Evolutionary conservation across 1,140 invertebrate genomes (phyloP).

Genomic region (Drosophila punjabiensis): DNA sequence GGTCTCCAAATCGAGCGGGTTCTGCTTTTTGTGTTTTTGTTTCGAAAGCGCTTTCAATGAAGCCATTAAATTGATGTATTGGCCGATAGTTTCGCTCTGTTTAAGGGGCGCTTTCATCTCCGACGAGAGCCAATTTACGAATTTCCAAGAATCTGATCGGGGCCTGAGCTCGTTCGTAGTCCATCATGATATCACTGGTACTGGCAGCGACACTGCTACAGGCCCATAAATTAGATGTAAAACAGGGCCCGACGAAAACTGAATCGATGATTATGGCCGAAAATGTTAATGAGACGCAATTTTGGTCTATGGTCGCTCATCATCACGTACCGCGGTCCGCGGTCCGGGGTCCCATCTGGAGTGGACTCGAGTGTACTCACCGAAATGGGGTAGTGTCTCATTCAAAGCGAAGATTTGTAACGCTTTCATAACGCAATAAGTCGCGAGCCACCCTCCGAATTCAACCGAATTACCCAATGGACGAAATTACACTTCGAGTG

Average conservation of each 20-base stretch:
- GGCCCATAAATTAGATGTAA: constrained; percentile 52
- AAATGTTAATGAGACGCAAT: constrained; percentile 53
- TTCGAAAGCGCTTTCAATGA: constrained; percentile 75
- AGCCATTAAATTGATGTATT: constrained; percentile 82
- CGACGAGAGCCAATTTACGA: constrained; percentile 67
- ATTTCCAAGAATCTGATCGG: constrained; percentile 61
- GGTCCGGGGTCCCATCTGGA: constrained; percentile 28
- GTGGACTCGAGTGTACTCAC: constrained; percentile 6
- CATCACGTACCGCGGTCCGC: constrained; percentile 42
- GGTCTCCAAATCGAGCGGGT: constrained; percentile 14
- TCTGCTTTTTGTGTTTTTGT: constrained; percentile 12
- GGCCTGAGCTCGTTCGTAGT: constrained; percentile 16
- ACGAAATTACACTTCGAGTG: constrained; percentile 34
- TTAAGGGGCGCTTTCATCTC: constrained; percentile 65
- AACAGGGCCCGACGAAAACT: constrained; percentile 21
- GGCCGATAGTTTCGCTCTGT: constrained; percentile 63
- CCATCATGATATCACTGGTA: constrained; percentile 48
- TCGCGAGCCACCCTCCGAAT: constrained; percentile 4
- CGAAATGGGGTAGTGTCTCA: constrained; percentile 38
- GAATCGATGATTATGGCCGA: constrained; percentile 42
- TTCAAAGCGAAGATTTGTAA: constrained; percentile 60
- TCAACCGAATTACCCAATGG: constrained; percentile 47
- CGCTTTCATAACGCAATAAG: constrained; percentile 70
- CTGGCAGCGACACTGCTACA: constrained; percentile 34
- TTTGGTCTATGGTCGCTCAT: constrained; percentile 36